These are phyloP conservation scores for Calypte anna DNA, from an alignment of 2,113 vertebrate genomes.

Conservation along the genomic window DNA sequence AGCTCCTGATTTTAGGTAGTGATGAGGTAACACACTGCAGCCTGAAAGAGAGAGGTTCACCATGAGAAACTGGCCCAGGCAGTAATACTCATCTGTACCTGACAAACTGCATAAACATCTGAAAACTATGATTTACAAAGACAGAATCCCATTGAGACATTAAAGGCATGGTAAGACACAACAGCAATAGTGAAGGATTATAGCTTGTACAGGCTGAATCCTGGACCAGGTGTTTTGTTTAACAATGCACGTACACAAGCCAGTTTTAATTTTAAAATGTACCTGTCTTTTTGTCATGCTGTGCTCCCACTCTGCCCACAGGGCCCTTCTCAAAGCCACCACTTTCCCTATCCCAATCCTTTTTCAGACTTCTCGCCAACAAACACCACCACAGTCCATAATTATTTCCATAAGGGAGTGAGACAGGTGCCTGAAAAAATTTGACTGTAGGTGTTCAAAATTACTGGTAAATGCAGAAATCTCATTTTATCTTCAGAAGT, in stretches of 20 bases:
- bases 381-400: neutral
- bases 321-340: neutral
- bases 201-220: neutral
- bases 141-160: neutral
- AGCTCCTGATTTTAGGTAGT: accelerated
- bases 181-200: neutral
- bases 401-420: neutral
- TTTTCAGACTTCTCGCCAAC: neutral
- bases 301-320: neutral
- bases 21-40: neutral
- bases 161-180: neutral
- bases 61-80: neutral
- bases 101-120: neutral
- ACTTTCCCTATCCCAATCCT: neutral
- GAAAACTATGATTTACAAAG: neutral
- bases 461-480: neutral
- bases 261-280: neutral
- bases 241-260: neutral
- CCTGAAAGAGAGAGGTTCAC: neutral
- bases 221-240: neutral
- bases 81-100: neutral
- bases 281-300: neutral
- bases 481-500: neutral
- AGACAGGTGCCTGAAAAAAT: neutral
- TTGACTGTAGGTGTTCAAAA: neutral